Percentiles rank a stretch among this genome's conserved stretches.
Evolutionary conservation across 1,140 invertebrate species (phyloP).

Genomic region (Nephila pilipes): DNA sequence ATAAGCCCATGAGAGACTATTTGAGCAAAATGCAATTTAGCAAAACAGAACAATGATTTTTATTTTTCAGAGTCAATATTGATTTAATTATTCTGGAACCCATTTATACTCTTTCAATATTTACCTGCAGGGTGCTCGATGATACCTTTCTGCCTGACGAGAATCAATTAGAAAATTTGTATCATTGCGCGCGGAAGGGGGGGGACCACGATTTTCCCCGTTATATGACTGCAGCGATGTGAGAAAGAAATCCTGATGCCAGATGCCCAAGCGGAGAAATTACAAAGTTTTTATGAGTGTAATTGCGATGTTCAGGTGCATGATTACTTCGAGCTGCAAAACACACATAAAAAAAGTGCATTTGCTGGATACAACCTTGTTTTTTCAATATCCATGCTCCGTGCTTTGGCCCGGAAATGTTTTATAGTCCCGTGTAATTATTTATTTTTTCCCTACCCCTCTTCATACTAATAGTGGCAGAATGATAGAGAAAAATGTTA

Average conservation of each 20-base stretch:
- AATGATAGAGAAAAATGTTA: background rate
- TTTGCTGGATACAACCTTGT: background rate
- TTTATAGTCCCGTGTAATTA: background rate
- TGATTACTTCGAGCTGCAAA: background rate
- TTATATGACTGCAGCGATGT: background rate
- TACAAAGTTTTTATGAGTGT: slow-evolving; percentile 48
- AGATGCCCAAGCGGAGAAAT: slow-evolving; percentile 38
- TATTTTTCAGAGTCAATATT: slow-evolving; percentile 19
- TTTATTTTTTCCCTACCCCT: slow-evolving; percentile 4
- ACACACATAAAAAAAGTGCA: background rate
- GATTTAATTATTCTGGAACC: slow-evolving; percentile 23
- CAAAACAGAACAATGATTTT: background rate
- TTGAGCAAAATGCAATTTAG: background rate
- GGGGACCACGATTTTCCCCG: background rate
- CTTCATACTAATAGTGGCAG: background rate
- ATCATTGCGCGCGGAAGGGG: background rate
- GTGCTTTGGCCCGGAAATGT: background rate
- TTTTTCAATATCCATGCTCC: background rate
- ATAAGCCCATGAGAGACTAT: background rate
- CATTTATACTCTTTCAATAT: slow-evolving; percentile 20
- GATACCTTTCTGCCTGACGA: background rate
- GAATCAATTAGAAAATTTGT: slow-evolving; percentile 46
- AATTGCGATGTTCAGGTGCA: slow-evolving; percentile 30
- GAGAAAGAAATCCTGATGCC: slow-evolving; percentile 15
- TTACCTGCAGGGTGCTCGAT: background rate